Conservation (phyloP, 2,888 invertebrate species). For the Acleris sparsana region DNA sequence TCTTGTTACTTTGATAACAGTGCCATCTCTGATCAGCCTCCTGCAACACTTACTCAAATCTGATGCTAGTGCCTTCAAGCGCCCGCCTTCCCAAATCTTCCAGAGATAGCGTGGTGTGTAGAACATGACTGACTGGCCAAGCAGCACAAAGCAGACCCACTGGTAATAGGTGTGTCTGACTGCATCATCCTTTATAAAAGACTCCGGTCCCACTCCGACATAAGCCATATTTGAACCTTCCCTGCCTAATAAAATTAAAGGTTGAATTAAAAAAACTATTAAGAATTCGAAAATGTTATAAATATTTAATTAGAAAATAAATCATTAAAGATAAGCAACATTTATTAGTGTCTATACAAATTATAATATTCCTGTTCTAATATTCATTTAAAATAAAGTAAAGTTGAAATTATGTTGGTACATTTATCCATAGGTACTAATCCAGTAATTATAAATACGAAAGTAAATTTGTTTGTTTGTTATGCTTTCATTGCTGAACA, state of each 20-base stretch:
- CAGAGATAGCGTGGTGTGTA: conserved; percentile 88
- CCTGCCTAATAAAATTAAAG: conserved; percentile 55
- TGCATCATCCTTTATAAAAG: conserved; percentile 70
- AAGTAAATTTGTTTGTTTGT: no score
- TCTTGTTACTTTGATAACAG: conserved; percentile 1
- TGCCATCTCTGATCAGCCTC: conserved; percentile 4
- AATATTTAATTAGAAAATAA: neutral
- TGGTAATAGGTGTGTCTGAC: conserved; percentile 87
- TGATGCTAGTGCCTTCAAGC: conserved; percentile 83
- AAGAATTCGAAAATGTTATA: neutral
- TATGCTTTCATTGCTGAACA: no score
- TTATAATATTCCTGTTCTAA: no score
- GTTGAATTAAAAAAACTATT: conserved; percentile 44
- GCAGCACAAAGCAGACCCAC: conserved; percentile 88
- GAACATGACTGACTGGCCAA: conserved; percentile 87
- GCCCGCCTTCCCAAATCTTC: conserved; percentile 88
- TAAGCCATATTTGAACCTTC: conserved; percentile 79
- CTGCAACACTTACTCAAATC: conserved; percentile 77
- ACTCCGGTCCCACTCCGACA: conserved; percentile 76
- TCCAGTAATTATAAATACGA: no score
- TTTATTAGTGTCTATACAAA: no score
- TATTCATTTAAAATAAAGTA: no score
- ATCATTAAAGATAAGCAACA: no score
- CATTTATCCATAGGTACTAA: no score
- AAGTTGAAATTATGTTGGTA: no score